Conservation (phyloP, 2,113 vertebrate genomes). For the Chamaetylas fuelleborni region DNA sequence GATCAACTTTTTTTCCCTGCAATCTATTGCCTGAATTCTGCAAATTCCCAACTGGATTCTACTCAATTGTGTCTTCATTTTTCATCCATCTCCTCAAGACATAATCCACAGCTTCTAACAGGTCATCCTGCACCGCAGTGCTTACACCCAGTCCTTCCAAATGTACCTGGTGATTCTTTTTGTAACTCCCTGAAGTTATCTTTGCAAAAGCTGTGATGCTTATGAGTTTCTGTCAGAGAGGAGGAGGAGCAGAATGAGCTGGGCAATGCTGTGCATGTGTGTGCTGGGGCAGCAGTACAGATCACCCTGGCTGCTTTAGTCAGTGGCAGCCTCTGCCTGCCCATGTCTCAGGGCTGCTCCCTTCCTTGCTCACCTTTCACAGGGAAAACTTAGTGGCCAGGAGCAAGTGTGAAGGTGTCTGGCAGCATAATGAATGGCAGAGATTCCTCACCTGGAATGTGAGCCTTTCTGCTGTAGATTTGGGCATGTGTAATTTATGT, state of each 20-base stretch:
- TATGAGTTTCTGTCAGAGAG: background rate
- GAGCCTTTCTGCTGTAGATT: background rate
- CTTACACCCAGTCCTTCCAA: background rate
- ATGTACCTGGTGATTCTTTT: background rate
- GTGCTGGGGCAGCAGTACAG: background rate
- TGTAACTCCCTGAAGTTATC: background rate
- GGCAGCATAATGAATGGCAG: background rate
- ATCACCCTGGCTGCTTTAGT: background rate
- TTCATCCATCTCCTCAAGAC: background rate
- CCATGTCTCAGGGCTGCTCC: background rate
- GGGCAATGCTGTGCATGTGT: background rate
- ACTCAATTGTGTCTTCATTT: background rate
- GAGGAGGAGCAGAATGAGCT: background rate
- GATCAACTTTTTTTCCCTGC: background rate
- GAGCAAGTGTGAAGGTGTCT: background rate
- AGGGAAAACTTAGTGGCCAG: background rate
- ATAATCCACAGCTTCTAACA: background rate
- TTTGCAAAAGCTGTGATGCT: background rate
- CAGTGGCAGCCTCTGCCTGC: background rate
- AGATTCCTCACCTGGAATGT: background rate
- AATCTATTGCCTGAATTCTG: background rate
- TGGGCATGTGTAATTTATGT: accelerated
- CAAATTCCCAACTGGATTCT: background rate
- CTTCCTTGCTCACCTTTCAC: background rate
- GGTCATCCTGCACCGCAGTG: background rate